Conservation (phyloP, 2,113 vertebrate species). For the Uropsilus gracilis region DNA sequence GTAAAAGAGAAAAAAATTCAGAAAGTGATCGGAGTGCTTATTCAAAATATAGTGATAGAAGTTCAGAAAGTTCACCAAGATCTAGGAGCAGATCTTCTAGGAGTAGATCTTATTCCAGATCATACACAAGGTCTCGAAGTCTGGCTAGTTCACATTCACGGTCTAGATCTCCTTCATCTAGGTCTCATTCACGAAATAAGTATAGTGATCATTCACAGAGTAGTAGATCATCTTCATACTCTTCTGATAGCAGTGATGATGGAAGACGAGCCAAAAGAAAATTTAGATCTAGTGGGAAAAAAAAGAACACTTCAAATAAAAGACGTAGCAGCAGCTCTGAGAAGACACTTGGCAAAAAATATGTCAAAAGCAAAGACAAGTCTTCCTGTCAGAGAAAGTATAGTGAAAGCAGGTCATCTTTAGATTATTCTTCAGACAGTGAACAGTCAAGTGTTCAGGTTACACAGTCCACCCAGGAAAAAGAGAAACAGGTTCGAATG, state of each 20-base stretch:
- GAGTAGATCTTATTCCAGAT: conserved; percentile 90
- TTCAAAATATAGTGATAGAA: conserved; percentile 84
- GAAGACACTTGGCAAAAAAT: conserved; percentile 67
- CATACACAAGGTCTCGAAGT: conserved; percentile 89
- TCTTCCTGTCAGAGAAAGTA: conserved; percentile 74
- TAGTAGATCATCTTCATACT: conserved; percentile 90
- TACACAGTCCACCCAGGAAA: conserved; percentile 63
- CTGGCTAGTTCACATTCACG: conserved; percentile 88
- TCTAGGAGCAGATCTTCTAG: conserved; percentile 90
- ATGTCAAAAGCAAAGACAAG: conserved; percentile 65
- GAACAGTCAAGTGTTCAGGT: conserved; percentile 72
- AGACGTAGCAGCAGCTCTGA: conserved; percentile 86
- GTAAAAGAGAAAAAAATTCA: conserved; percentile 81
- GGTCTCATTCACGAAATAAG: conserved; percentile 79
- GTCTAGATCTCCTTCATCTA: conserved; percentile 85
- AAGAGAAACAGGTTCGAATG: conserved; percentile 54
- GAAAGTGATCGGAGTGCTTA: conserved; percentile 83
- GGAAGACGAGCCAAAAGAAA: conserved; percentile 77
- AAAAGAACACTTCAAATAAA: conserved; percentile 77
- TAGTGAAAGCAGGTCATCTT: conserved; percentile 81
- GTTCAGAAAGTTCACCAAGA: conserved; percentile 81
- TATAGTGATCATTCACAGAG: conserved; percentile 88
- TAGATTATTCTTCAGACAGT: conserved; percentile 81
- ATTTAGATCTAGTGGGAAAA: conserved; percentile 79
- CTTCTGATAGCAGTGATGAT: conserved; percentile 80